phyloP scores from a whole-genome alignment of 2,888 invertebrate species.

The Chydorus sphaericus region DNA sequence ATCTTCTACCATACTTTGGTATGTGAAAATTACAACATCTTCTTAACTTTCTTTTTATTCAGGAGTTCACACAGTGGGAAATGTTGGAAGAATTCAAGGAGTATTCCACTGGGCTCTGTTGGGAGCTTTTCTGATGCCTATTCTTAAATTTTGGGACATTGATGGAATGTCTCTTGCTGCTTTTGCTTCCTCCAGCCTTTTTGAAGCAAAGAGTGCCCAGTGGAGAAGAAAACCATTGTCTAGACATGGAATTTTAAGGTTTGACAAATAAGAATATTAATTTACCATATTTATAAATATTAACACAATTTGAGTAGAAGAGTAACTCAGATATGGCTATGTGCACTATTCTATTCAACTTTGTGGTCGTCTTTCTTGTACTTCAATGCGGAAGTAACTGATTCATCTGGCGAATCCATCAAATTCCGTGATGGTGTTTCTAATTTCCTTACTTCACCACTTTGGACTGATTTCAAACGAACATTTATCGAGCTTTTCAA shows the following conservation, averaged over 20 bases:
- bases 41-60: conserved; percentile 19
- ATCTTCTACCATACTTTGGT: not conserved
- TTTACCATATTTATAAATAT: not conserved
- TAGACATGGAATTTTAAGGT: conserved; percentile 28
- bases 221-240: conserved; percentile 54
- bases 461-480: conserved; percentile 57
- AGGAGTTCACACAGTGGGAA: conserved; percentile 85
- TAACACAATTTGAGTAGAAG: conserved; percentile 41
- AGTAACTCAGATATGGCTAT: conserved; percentile 40
- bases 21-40: conserved; percentile 7
- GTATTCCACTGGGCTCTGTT: conserved; percentile 49
- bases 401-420: conserved; percentile 66
- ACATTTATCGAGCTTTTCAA: conserved; percentile 53
- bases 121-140: conserved; percentile 54
- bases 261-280: not conserved
- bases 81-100: conserved; percentile 71
- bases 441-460: conserved; percentile 76
- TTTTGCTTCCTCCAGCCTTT: conserved; percentile 29
- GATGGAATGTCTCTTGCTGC: conserved; percentile 27
- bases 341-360: conserved; percentile 48
- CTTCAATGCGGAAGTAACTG: conserved; percentile 73
- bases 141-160: conserved; percentile 43
- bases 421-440: conserved; percentile 73
- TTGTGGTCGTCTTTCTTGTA: conserved; percentile 67
- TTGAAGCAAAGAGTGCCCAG: conserved; percentile 54